These are phyloP conservation scores for Spheniscus mendiculus DNA, from an alignment of 2,113 vertebrate species.

Conservation along the genomic window DNA sequence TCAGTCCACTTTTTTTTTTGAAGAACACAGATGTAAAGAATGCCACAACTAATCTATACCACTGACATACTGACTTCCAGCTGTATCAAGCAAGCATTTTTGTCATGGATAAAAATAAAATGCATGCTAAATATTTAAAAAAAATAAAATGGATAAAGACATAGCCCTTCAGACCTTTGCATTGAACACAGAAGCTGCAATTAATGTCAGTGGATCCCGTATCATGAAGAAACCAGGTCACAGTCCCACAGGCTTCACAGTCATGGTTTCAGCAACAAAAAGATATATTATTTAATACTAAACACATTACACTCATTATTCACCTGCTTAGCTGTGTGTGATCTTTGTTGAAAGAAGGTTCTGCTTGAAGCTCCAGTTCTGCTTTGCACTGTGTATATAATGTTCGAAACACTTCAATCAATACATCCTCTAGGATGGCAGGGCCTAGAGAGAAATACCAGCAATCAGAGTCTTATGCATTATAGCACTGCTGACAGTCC, in stretches of 20 bases:
- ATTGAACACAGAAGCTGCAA: neutral
- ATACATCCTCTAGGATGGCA: slow-evolving; percentile 94
- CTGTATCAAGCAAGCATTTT: neutral
- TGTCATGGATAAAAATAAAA: neutral
- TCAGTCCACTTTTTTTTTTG: neutral
- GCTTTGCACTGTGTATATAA: slow-evolving; percentile 92
- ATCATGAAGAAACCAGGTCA: neutral
- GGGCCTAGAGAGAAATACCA: slow-evolving; percentile 81
- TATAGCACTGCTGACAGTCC: neutral
- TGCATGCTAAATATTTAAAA: neutral
- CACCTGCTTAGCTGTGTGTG: slow-evolving; percentile 96
- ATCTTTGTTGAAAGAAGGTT: slow-evolving; percentile 93
- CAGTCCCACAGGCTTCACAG: neutral
- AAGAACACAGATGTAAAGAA: neutral
- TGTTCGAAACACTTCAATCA: slow-evolving; percentile 96
- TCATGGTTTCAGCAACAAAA: neutral
- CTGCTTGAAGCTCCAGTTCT: slow-evolving; percentile 91
- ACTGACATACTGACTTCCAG: neutral
- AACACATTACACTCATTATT: neutral
- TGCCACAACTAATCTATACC: neutral
- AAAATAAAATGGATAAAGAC: neutral
- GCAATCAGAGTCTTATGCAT: neutral
- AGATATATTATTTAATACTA: neutral
- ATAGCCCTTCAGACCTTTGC: neutral
- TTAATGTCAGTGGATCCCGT: neutral